phyloP scores from a whole-genome alignment of 2,113 vertebrate genomes.

The Neomonachus schauinslandi region DNA sequence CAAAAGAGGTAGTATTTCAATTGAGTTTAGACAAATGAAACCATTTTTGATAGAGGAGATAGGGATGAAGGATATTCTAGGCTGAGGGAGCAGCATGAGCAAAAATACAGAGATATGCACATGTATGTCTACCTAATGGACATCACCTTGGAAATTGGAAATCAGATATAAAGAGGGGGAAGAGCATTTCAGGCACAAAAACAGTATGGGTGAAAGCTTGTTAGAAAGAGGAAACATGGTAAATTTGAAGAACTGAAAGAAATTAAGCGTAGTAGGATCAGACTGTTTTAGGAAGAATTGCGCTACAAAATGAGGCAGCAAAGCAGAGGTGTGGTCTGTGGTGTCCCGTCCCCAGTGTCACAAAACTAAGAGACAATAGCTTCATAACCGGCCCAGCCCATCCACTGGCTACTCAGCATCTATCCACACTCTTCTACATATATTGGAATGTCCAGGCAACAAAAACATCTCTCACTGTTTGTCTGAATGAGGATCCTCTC shows the following conservation, averaged over 20 bases:
- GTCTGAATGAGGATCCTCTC: not conserved
- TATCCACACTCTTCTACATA: not conserved
- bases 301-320: not conserved
- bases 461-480: not conserved
- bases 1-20: not conserved
- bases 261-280: not conserved
- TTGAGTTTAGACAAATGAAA: constrained; percentile 14
- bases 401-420: not conserved
- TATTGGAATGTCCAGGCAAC: not conserved
- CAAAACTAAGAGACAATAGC: not conserved
- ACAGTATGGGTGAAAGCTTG: not conserved
- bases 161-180: not conserved
- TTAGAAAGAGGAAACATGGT: not conserved
- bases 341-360: not conserved
- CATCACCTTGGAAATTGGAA: not conserved
- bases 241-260: not conserved
- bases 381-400: not conserved
- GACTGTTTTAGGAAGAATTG: not conserved
- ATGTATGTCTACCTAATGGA: too few relatives aligned
- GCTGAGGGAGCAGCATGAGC: not conserved
- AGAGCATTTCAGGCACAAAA: not conserved
- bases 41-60: not conserved
- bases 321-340: not conserved
- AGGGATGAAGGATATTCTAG: not conserved
- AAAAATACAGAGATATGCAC: not conserved